Evolutionary conservation across 2,888 invertebrate species (phyloP).

Genomic region (Bellardia bayeri): DNA sequence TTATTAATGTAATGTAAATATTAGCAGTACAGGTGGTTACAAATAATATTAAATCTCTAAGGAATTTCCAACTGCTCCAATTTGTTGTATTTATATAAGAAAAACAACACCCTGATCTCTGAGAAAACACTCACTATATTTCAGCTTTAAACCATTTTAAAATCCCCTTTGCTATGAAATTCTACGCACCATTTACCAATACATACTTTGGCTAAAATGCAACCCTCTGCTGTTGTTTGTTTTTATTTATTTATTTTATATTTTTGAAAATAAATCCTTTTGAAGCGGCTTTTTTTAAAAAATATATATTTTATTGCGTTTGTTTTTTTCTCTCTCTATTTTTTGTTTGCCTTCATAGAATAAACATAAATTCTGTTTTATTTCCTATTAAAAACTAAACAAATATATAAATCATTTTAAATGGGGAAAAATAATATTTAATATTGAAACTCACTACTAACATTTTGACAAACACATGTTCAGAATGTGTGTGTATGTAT

Average conservation of each 20-base stretch:
- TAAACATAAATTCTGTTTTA: slow-evolving; percentile 69
- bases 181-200: neutral
- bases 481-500: slow-evolving; percentile 5
- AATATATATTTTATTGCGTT: slow-evolving; percentile 11
- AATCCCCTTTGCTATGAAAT: neutral
- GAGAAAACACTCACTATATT: neutral
- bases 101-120: neutral
- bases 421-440: slow-evolving; percentile 40
- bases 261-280: slow-evolving; percentile 34
- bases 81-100: neutral
- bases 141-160: neutral
- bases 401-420: slow-evolving; percentile 72
- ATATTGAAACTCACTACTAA: slow-evolving; percentile 26
- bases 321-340: slow-evolving; percentile 13
- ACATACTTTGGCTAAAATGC: neutral
- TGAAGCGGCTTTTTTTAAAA: slow-evolving; percentile 19
- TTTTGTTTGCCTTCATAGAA: slow-evolving; percentile 48
- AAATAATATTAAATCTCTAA: too few species aligned
- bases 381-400: slow-evolving; percentile 73
- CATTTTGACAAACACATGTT: slow-evolving; percentile 34
- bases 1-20: too few species aligned
- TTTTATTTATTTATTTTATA: slow-evolving; percentile 12
- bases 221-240: neutral
- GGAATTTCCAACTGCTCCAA: too few species aligned
- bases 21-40: too few species aligned